Base-by-base conservation (phyloP, 1,140 invertebrate species). In the Meteorus sp. region DNA sequence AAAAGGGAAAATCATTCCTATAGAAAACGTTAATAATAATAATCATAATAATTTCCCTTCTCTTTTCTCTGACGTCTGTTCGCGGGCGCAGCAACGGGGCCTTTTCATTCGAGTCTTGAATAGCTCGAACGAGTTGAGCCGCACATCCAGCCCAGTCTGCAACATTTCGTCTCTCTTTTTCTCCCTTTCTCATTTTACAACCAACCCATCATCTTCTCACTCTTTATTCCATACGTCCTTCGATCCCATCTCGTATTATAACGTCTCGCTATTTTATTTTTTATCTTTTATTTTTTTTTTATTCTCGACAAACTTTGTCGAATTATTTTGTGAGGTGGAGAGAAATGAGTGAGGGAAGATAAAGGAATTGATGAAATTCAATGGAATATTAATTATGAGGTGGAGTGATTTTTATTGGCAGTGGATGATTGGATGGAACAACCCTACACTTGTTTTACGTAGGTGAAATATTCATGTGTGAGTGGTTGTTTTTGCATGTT, bases 61-160 rank as follows among this genome's bases (percentile, higher is more conserved):
- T 76, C 72, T 73, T 74, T 75, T 76, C 68, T 69, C 69, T 64
- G 51, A 69, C 56, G 65, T 71, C 71, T 71, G 73, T 73, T 74
- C 66, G 71, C 9, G 20, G 41, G 29, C 20, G 60, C 23, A 17
- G 25, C 35, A 33, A 44, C 66, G 61, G 65, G 64, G 70, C 65
- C 75, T 76, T 77, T 76, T 77, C 75, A 76, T 74, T 68, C 47
- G 33, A 62, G 64, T 73, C 70, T 70, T 76, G 71, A 77, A 77
- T 76, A 70, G 71, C 62, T 66, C 68, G 73, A 76, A 76, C 74
- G 74, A 77, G 75, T 76, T 76, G 71, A 77, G 69, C 72, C n/a
- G n/a, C 70, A 69, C 69, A 71, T 73, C 71, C 70, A 55, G 29
- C 44, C 43, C 33, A 29, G 8, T 35, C 23, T 48, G 17, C 15